Evolutionary conservation across 2,113 vertebrate genomes (phyloP), one percentile per base, ranked within the genome.

Genomic region (Sylvietta virens): DNA sequence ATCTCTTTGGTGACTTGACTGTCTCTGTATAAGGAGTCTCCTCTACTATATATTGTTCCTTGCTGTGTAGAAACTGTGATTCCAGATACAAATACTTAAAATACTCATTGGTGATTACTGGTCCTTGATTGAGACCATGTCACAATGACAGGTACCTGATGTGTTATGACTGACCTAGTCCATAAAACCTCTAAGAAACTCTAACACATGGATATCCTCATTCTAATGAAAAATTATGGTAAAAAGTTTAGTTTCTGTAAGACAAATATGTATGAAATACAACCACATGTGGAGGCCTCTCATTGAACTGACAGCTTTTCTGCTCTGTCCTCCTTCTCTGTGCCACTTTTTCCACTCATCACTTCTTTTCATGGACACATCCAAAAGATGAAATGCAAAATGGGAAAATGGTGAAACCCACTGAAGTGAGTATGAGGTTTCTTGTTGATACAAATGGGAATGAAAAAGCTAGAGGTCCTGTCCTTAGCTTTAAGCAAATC

Each of bases 321-420:
- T 6, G 1, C 9, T 42, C 23, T 2, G 0, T 64, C 65, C 27
- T 33, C 14, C 9, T 47, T 42, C 77, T 78, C 23, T 54, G 23
- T 1, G 2, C 16, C 5, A 4, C 27, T 50, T 78, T 82, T 10
- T 19, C 15, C 3, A 11, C 53, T 81, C 2, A 1, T 47, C 1
- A 1, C 35, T 30, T 70, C 30, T 81, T 81, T 48, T 73, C 26
- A 5, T 2, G 2, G 67, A 10, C 0, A 1, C 9, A 24, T 51
- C 47, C 40, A 28, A 33, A 94, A 67, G 17, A 50, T 28, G 35
- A 83, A 48, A 37, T 3, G 6, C 7, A 44, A 39, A 86, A 69
- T 28, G 10, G 21, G 56, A 33, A 50, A 66, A 50, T 31, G 13
- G 16, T 92, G 81, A 90, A 71, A 64, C n/a, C 5, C 7, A 2